Base-by-base conservation (phyloP, 2,888 invertebrate genomes). In the Pocota personata region DNA sequence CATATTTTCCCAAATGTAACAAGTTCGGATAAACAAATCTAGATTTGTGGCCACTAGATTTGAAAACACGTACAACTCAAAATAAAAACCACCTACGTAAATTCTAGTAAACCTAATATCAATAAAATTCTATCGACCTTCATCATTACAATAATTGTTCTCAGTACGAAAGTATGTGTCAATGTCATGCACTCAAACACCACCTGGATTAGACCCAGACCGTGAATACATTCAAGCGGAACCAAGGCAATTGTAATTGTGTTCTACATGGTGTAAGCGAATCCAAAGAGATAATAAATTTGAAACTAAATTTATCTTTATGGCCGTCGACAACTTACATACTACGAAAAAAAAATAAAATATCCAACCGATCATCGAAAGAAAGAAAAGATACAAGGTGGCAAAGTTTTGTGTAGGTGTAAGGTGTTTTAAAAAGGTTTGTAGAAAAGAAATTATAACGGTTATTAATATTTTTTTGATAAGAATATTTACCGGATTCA, bases 171-270 rank as follows among this genome's bases (percentile, higher is more conserved):
- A 37, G 35, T 50, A n/a, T 67, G 21, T 55, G 14, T 16, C 58
- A 62, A 12, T 77, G 67, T 50, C 35, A 67, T 50, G 50, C 27
- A 67, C 52, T 52, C 14, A n/a, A 27, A 14, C 52, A 52, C 27
- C 52, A 27, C 32, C 48, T 50, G 21, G 50, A 52, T 27, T 72
- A 79, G 40, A 37, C 24, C 21, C 24, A 55, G 35, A 55, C 40
- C 12, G 79, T 21, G 43, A 57, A 32, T 43, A 19, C 37, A 57
- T 19, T 72, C 43, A 69, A 77, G 50, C 50, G 40, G 71, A 78
- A 62, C 62, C 27, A 32, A n/a, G 5, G 30, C 8, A 46, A 27
- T 19, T 62, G 32, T n/a, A 35, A 48, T 32, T 62, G 32, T n/a
- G 27, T 37, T 32, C 30, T 21, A 32, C 30, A 7, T 55, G n/a